Evolutionary conservation across 1,140 invertebrate species (phyloP).

Genomic region (Leptinotarsa lineolata): DNA sequence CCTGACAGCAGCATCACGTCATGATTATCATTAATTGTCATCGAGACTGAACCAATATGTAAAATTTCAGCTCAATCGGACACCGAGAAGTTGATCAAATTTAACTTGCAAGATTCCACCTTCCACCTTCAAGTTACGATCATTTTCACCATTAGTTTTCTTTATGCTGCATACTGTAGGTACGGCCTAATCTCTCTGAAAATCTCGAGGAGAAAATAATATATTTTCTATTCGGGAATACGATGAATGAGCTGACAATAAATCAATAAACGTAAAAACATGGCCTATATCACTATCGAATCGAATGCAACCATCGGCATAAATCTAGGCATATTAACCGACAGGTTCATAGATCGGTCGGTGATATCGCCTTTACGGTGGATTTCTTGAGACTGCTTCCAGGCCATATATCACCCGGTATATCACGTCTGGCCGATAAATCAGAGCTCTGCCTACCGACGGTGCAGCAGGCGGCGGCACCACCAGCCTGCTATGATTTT

Average conservation of each 20-base stretch:
- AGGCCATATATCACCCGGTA: constrained; percentile 50
- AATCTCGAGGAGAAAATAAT: no score
- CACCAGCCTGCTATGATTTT: constrained; percentile 33
- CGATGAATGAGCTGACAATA: not conserved
- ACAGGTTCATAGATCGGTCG: constrained; percentile 51
- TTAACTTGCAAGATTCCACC: no score
- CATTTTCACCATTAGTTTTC: no score
- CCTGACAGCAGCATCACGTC: no score
- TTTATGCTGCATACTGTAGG: no score
- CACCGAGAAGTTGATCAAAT: no score
- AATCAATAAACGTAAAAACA: constrained; percentile 3
- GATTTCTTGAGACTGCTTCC: constrained; percentile 48
- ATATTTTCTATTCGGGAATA: no score
- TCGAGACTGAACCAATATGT: no score
- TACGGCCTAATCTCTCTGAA: no score
- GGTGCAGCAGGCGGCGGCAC: constrained; percentile 46
- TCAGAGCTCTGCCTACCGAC: constrained; percentile 42
- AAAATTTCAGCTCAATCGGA: no score
- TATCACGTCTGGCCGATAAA: constrained; percentile 51
- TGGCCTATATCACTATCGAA: not conserved
- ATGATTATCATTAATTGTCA: no score
- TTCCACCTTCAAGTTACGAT: no score
- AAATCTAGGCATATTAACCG: constrained; percentile 52
- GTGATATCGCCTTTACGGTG: constrained; percentile 49
- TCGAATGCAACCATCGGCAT: constrained; percentile 37